These are phyloP conservation scores for Mastomys natalensis DNA, from an alignment of 2,113 vertebrate species.

Conservation along the genomic window DNA sequence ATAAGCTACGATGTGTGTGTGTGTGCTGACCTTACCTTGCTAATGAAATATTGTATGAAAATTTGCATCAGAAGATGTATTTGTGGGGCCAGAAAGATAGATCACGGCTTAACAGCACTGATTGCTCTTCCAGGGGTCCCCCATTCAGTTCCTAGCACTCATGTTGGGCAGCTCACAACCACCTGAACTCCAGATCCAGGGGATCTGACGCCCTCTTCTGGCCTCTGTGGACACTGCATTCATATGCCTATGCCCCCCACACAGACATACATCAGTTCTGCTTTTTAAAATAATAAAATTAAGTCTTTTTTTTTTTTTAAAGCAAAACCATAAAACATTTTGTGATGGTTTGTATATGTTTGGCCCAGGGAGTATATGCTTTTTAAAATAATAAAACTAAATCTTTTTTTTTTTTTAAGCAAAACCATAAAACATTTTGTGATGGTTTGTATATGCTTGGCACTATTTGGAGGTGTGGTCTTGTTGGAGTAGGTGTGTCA, in stretches of 20 bases:
- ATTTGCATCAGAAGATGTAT: not conserved
- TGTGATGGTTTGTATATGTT: no score
- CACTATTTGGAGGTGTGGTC: no score
- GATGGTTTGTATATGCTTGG: no score
- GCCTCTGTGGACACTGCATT: no score
- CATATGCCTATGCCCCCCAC: not conserved
- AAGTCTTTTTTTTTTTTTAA: no score
- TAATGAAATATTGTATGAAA: constrained; percentile 1
- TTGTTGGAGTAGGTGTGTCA: no score
- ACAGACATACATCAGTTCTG: no score
- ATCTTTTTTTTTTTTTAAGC: not conserved
- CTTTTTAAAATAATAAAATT: not conserved
- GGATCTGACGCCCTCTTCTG: not conserved
- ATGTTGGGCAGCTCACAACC: not conserved
- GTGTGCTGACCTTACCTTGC: fast-evolving
- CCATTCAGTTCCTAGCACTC: not conserved
- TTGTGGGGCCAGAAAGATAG: not conserved
- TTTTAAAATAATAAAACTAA: not conserved
- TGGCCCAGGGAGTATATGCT: no score
- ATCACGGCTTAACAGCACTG: not conserved
- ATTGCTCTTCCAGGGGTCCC: not conserved
- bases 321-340: constrained; percentile 2
- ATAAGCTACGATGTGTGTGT: not conserved
- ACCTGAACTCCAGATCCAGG: not conserved
- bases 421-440: not conserved